Conservation (phyloP, 2,797 vertebrate species). For the Potorous gilbertii region DNA sequence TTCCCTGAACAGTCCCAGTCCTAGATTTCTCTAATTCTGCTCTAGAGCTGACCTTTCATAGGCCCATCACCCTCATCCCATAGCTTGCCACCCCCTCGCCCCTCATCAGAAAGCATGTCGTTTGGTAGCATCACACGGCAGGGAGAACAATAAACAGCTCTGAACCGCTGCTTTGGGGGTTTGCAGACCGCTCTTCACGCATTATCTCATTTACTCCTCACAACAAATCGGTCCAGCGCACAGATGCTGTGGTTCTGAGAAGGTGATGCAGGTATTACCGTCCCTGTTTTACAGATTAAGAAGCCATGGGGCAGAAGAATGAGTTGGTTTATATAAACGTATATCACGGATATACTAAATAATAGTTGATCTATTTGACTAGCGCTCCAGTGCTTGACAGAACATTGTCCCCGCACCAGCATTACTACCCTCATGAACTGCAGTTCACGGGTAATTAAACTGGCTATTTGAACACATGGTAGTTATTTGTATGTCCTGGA, state of each 20-base stretch:
- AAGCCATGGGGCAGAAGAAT: not conserved
- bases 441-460: not conserved
- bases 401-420: too few relatives aligned
- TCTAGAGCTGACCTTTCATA: not conserved
- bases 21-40: not conserved
- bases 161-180: not conserved
- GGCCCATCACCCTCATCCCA: not conserved
- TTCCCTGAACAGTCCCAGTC: not conserved
- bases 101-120: accelerated
- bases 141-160: not conserved
- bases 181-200: not conserved
- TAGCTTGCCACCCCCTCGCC: not conserved
- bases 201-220: not conserved
- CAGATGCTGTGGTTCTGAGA: not conserved
- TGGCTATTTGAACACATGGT: not conserved
- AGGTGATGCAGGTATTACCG: not conserved
- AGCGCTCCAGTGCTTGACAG: not conserved
- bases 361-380: not conserved
- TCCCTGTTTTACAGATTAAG: not conserved
- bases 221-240: not conserved
- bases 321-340: not conserved
- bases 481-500: accelerated
- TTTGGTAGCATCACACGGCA: accelerated
- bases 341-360: not conserved
- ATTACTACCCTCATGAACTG: not conserved